Conservation (phyloP, 2,888 invertebrate species). For the Panzeria rudis region DNA sequence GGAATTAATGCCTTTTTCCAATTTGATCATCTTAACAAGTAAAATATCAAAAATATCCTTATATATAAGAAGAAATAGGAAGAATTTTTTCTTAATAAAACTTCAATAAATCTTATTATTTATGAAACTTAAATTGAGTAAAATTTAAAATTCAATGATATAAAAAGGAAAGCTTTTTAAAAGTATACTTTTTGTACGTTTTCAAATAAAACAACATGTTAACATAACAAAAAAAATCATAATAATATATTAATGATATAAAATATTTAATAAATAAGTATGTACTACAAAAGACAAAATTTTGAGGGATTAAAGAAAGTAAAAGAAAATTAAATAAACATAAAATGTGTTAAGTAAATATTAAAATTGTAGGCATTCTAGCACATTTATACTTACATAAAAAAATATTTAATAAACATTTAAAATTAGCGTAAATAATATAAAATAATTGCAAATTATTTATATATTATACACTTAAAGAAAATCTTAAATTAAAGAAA, state of each 20-base stretch:
- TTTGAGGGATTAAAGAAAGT: conserved; percentile 56
- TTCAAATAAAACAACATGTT: conserved; percentile 70
- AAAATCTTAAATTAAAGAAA: conserved; percentile 31
- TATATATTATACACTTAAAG: conserved; percentile 68
- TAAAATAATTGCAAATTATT: conserved; percentile 72
- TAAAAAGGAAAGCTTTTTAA: conserved; percentile 70
- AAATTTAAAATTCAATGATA: conserved; percentile 53
- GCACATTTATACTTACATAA: conserved; percentile 72
- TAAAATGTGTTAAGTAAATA: conserved; percentile 69
- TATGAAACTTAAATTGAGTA: conserved; percentile 38
- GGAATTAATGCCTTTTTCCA: conserved; percentile 70
- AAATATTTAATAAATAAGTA: conserved; percentile 36
- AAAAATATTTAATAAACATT: conserved; percentile 75
- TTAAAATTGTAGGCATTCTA: conserved; percentile 72
- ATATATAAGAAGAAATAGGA: conserved; percentile 61
- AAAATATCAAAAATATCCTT: conserved; percentile 60
- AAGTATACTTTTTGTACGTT: conserved; percentile 73
- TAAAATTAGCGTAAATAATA: conserved; percentile 70
- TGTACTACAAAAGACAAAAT: conserved; percentile 38
- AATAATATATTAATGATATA: conserved; percentile 58
- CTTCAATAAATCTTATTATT: conserved; percentile 44
- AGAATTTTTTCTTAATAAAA: conserved; percentile 29
- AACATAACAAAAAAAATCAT: conserved; percentile 66
- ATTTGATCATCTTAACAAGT: conserved; percentile 66
- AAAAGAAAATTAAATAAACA: conserved; percentile 37